These are phyloP conservation scores for Girardinichthys multiradiatus DNA, from an alignment of 2,113 vertebrate species.

Conservation along the genomic window DNA sequence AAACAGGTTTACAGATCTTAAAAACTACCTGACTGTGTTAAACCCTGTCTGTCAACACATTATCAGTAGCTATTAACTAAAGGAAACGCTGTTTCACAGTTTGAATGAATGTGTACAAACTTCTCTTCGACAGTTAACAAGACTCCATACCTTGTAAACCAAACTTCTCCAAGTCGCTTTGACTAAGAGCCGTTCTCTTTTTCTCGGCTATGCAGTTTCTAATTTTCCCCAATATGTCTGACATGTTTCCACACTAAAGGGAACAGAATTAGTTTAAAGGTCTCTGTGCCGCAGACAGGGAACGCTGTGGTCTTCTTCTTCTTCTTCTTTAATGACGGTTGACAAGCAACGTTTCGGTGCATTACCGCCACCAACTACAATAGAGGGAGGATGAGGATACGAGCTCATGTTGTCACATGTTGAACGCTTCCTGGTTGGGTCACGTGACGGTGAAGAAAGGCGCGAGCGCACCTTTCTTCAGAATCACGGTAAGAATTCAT, in stretches of 20 bases:
- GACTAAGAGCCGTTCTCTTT: constrained; percentile 43
- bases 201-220: constrained; percentile 47
- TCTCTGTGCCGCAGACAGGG: not conserved
- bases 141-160: constrained; percentile 72
- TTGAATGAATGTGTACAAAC: not conserved
- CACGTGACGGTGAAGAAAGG: constrained; percentile 37
- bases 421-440: constrained; percentile 45
- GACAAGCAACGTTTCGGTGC: too few relatives aligned
- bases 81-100: not conserved
- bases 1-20: too few relatives aligned
- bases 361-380: too few relatives aligned
- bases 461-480: too few relatives aligned
- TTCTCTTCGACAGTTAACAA: not conserved
- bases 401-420: too few relatives aligned
- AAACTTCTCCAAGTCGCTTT: constrained; percentile 65
- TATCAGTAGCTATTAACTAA: not conserved
- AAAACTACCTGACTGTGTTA: not conserved
- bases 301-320: too few relatives aligned
- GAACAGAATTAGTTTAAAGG: not conserved
- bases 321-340: too few relatives aligned
- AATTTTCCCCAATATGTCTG: constrained; percentile 55
- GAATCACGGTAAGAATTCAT: too few relatives aligned
- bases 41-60: not conserved
- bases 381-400: too few relatives aligned
- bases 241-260: constrained; percentile 52